Conservation (phyloP, 2,888 invertebrate genomes). For the Chrysopilus asiliformis region DNA sequence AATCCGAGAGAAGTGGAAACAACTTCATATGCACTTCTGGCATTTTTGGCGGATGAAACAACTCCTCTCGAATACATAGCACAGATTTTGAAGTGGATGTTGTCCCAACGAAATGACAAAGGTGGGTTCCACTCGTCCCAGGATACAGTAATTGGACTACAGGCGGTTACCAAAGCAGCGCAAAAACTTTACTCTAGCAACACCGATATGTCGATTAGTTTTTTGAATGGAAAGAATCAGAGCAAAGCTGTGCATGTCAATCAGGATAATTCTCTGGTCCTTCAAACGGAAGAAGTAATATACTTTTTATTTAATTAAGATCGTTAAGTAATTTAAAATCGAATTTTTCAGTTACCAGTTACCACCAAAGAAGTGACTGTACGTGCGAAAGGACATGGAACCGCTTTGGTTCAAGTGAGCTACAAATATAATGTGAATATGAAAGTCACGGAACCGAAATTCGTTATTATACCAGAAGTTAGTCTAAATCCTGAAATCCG, state of each 20-base stretch:
- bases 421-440: constrained; percentile 70
- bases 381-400: constrained; percentile 61
- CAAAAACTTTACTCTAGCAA: constrained; percentile 36
- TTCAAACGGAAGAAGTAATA: constrained; percentile 57
- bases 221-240: constrained; percentile 23
- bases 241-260: constrained; percentile 44
- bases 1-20: constrained; percentile 60
- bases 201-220: constrained; percentile 37
- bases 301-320: not conserved
- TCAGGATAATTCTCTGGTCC: constrained; percentile 58
- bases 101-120: constrained; percentile 47
- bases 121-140: constrained; percentile 68
- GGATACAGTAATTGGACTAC: constrained; percentile 63
- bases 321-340: not conserved
- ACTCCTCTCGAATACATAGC: too few species aligned
- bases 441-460: constrained; percentile 76
- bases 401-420: constrained; percentile 57
- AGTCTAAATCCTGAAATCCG: constrained; percentile 71
- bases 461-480: constrained; percentile 73
- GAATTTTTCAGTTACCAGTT: constrained; percentile 16
- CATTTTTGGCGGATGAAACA: constrained; percentile 37
- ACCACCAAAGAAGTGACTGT: constrained; percentile 42
- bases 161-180: constrained; percentile 39
- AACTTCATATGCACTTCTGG: constrained; percentile 62
- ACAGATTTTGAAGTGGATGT: constrained; percentile 59